Base-by-base conservation (phyloP, 2,888 invertebrate genomes). In the Drosophila planitibia region DNA sequence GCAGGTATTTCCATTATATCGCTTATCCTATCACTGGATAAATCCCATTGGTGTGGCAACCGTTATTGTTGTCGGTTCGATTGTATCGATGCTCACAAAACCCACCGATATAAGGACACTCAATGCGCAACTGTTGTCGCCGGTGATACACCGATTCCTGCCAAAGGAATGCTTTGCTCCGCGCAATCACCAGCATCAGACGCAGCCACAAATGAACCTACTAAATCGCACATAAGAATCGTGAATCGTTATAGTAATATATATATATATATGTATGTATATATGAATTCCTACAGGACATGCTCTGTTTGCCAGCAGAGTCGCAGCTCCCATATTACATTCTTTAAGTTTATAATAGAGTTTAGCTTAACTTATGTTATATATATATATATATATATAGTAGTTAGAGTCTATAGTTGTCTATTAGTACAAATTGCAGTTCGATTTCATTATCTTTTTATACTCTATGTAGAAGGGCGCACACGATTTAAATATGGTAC, bases 21-120 rank as follows among this genome's bases (percentile, higher is more conserved):
- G 96, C 14, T 89, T 97, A 53, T 97, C 97, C 0, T 97, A 97
- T 92, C 96, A 97, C 91, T 97, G 97, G 97, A 96, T 97, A 70
- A 96, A 97, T 47, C 96, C 96, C 0, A 94, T 97, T 60, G 97
- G 97, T 0, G 94, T 96, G 0, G 59, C 94, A 0, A 94, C 96
- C 0, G 96, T 96, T 0, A 89, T 97, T 28, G 66, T 95, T 0
- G 96, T 97, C 0, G 97, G 97, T 0, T 94, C 95, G 3, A 83
- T 96, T 22, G 95, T 96, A 37, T 95, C 95, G 71, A 94, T 95
- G 81, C 74, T 95, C 22, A 95, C 95, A 0, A 95, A 95, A 39
- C 94, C 94, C 47, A 93, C 93, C 6, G 93, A 95, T 82, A 82
- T 95, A 16, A 93, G 93, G 57, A 92, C 93, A 14, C 90, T 95